Base-by-base conservation (phyloP, 2,797 vertebrate genomes). In the Naso thynnoides region DNA sequence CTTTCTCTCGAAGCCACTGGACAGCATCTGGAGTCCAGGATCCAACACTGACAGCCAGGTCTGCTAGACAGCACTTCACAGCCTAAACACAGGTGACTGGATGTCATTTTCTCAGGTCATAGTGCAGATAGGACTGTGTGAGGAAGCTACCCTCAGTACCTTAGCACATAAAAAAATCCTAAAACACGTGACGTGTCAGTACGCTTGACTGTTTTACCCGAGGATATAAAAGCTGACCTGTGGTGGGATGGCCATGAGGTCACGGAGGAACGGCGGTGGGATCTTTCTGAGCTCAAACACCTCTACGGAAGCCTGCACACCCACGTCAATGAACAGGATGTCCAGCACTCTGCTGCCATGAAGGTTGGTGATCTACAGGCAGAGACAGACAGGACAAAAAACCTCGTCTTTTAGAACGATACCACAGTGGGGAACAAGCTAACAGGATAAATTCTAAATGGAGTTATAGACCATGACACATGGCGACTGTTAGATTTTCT, bases 1-100 rank as follows among this genome's bases (percentile, higher is more conserved):
- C 96, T 72, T 94, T 93, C 78, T 97, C 97, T 92, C 96, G 94
- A 42, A 99, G 93, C 96, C 97, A 97, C 81, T 97, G 95, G 39
- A 99, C 96, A 67, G 96, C 95, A 76, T 99, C 97, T 33, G 96
- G 96, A 66, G 96, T 98, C 97, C 97, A 98, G 86, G 96, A 96
- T 69, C 96, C 95, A 66, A 96, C 91, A 3, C 89, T 92, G 38
- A 96, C 94, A 1, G 95, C 94, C 73, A 98, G 87, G 86, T 97
- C 96, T n/a, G 96, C 96, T 41, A 99, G 92, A 78, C 95, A 97
- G 90, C 97, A 98, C 85, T 95, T 98, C 58, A 96, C 86, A 65
- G 94, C 96, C 98, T 99, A 78, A 69, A 87, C 62, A 87, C 63
- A 79, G 6, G 45, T 24, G 11, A n/a, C 39, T 6, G 26, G 13